Percentiles rank a stretch among this genome's conserved stretches.
Conservation (phyloP, 2,888 invertebrate species). For the Caenorhabditis sp. region DNA sequence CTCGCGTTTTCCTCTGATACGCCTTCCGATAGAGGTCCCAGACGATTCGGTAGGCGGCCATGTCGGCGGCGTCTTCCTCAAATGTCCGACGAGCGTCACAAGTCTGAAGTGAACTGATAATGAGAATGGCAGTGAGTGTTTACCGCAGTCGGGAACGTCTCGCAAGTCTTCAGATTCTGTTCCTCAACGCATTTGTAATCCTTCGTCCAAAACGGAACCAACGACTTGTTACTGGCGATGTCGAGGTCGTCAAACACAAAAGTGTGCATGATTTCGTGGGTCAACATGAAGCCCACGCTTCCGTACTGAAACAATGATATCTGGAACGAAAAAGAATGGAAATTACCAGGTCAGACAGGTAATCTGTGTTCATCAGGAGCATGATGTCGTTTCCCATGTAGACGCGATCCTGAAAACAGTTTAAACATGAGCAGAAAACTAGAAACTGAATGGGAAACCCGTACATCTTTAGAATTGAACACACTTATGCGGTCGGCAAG, state of each 20-base stretch:
- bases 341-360: slow-evolving; percentile 20
- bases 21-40: slow-evolving; percentile 8
- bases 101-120: no score
- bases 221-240: background rate
- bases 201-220: slow-evolving; percentile 28
- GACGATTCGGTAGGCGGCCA: slow-evolving; percentile 24
- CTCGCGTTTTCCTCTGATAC: slow-evolving; percentile 2
- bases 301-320: no score
- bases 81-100: slow-evolving; percentile 1
- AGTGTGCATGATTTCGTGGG: slow-evolving; percentile 45
- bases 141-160: slow-evolving; percentile 25
- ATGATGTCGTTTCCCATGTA: slow-evolving; percentile 28
- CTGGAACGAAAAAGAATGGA: no score
- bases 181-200: slow-evolving; percentile 16
- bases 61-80: slow-evolving; percentile 45
- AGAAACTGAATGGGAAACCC: no score
- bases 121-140: no score
- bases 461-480: slow-evolving; percentile 16
- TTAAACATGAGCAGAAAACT: background rate
- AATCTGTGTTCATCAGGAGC: slow-evolving; percentile 27
- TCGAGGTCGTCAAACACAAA: slow-evolving; percentile 29
- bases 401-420: slow-evolving; percentile 19
- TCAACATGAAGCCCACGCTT: slow-evolving; percentile 17
- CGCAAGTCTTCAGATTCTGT: slow-evolving; percentile 32
- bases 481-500: background rate